These are phyloP conservation scores for Cirrhinus mrigala DNA, from an alignment of 2,797 vertebrate species.

Conservation along the genomic window DNA sequence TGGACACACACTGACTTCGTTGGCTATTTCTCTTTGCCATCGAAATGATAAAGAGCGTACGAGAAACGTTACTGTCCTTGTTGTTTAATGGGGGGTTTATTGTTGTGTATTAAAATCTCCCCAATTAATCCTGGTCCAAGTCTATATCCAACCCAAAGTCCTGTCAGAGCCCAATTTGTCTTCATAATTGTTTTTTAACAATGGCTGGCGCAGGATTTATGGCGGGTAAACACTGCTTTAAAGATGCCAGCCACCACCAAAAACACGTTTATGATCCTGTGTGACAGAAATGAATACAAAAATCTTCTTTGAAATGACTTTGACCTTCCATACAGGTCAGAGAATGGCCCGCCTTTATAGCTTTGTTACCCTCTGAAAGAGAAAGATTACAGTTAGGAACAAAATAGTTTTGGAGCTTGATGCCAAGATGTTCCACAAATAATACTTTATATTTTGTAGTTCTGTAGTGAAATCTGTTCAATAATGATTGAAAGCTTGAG, in stretches of 20 bases:
- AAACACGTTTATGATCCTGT: background rate
- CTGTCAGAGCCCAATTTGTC: conserved; percentile 67
- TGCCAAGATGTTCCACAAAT: background rate
- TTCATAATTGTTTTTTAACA: conserved; percentile 72
- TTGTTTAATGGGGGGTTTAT: conserved; percentile 64
- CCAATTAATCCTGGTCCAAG: conserved; percentile 69
- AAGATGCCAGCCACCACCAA: conserved; percentile 30
- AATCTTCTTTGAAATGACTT: background rate
- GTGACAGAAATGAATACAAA: background rate
- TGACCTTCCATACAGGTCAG: background rate
- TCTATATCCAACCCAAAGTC: conserved; percentile 65
- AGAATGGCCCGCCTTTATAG: background rate
- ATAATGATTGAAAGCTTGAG: too few species aligned
- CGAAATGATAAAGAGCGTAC: conserved; percentile 26
- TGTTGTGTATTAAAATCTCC: conserved; percentile 63
- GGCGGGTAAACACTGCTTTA: conserved; percentile 51
- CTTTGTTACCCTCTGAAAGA: background rate
- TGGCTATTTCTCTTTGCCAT: conserved; percentile 55
- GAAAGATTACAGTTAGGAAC: background rate
- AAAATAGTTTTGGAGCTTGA: background rate
- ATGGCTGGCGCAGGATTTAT: conserved; percentile 54
- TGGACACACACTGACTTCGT: conserved; percentile 73
- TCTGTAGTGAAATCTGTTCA: background rate
- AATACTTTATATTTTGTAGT: background rate
- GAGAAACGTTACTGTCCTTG: conserved; percentile 36